Base-by-base conservation (phyloP, 2,113 vertebrate species). In the Malurus melanocephalus region DNA sequence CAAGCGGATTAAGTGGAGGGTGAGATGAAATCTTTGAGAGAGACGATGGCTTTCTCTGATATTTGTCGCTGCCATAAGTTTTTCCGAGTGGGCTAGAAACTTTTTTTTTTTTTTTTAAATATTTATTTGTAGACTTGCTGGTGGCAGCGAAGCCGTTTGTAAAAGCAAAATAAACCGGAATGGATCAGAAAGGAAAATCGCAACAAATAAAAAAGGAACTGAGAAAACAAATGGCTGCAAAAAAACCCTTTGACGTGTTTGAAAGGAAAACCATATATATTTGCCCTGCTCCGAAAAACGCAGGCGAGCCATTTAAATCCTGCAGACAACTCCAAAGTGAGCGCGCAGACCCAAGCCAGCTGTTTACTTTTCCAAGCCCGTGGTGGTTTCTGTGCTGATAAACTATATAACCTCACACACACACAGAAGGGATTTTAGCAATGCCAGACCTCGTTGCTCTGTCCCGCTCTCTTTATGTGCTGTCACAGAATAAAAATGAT, bases 1-100 rank as follows among this genome's bases (percentile, higher is more conserved):
- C 81, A 71, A 94, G 91, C 77, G 93, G 97, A 97, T 97, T 96
- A 97, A 95, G 94, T 89, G 95, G 89, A 88, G 62, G 87, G 85
- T 81, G 94, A 93, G 66, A 97, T 94, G 95, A 94, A 95, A 95
- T 95, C 83, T 96, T 97, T 95, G 84, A 73, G 91, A 85, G 93
- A 80, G 86, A 82, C 92, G 92, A 87, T 88, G 88, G 90, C 87
- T 43, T 94, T 93, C 86, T 80, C 35, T 64, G 88, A 87, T 89
- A 92, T 92, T 92, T 95, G 91, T 92, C 5, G 20, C 59, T 93
- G 83, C 91, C 86, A 74, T 93, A 94, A 88, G 90, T 67, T 95
- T 95, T 94, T 92, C 94, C 62, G 89, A 93, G 69, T 30, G 69
- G 84, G 66, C 88, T 71, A 87, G 84, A 90, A 94, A 92, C 48